These are phyloP conservation scores for Acrocephalus scirpaceus DNA, from an alignment of 2,797 vertebrate genomes.

Conservation along the genomic window DNA sequence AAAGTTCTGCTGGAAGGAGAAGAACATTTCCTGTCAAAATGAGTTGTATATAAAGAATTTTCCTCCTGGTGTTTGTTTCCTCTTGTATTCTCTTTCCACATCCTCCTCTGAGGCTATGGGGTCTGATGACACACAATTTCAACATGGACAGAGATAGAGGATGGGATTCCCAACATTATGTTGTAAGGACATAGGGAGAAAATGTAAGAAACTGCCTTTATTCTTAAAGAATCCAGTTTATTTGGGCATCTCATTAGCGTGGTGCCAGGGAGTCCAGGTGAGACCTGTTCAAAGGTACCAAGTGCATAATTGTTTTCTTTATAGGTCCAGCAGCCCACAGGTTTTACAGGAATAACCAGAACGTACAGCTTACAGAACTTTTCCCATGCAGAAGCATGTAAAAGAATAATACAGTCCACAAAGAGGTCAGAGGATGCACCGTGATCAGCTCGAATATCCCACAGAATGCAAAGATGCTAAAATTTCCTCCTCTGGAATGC, in stretches of 20 bases:
- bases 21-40: background rate
- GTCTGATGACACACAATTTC: background rate
- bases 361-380: fast-evolving
- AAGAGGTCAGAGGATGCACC: background rate
- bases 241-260: background rate
- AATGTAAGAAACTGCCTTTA: background rate
- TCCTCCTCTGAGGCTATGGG: background rate
- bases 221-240: background rate
- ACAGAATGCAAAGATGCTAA: background rate
- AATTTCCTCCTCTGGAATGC: background rate
- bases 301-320: background rate
- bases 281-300: background rate
- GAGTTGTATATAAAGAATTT: conserved; percentile 1
- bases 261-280: background rate
- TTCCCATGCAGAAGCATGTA: background rate
- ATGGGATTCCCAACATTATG: background rate
- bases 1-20: background rate
- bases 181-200: background rate
- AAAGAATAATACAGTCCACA: background rate
- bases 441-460: background rate
- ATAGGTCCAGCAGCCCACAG: background rate
- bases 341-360: background rate
- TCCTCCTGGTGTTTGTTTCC: background rate
- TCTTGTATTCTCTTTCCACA: background rate
- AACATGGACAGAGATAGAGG: background rate